Percentiles rank a stretch among this genome's conserved stretches.
phyloP scores from a whole-genome alignment of 2,113 vertebrate species.

The Rhea americana region DNA sequence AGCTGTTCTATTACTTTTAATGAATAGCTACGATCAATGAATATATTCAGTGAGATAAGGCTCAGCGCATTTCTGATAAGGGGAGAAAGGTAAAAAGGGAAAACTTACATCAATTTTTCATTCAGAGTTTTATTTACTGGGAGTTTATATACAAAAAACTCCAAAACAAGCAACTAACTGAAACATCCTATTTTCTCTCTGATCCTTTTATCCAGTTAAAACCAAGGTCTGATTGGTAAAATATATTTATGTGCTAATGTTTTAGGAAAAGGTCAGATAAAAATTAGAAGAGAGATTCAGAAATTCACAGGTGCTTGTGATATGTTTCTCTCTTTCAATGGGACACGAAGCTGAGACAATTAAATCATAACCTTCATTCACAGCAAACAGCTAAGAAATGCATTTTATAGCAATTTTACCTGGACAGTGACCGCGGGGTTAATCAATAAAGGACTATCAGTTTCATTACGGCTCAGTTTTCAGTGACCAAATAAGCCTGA shows the following conservation, averaged over 20 bases:
- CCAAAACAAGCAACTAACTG: neutral
- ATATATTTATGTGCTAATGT: slow-evolving; percentile 14
- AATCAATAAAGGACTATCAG: neutral
- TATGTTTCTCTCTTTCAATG: neutral
- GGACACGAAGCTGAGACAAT: neutral
- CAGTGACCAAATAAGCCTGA: neutral
- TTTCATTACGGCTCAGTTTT: neutral
- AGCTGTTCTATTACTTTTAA: slow-evolving; percentile 78
- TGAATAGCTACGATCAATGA: slow-evolving; percentile 71
- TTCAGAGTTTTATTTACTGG: slow-evolving; percentile 29
- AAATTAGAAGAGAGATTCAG: slow-evolving; percentile 37
- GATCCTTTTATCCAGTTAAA: slow-evolving; percentile 11
- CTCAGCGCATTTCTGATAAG: slow-evolving; percentile 69
- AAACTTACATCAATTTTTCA: slow-evolving; percentile 66
- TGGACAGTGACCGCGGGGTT: neutral
- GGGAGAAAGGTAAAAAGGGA: slow-evolving; percentile 44
- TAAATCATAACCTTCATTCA: neutral
- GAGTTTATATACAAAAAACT: neutral
- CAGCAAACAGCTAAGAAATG: neutral
- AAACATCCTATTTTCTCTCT: neutral
- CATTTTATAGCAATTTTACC: neutral
- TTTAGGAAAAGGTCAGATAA: slow-evolving; percentile 44
- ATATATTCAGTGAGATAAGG: slow-evolving; percentile 56
- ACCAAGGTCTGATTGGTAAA: neutral
- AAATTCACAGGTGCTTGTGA: slow-evolving; percentile 5